phyloP scores from a whole-genome alignment of 2,797 vertebrate species.

The Steatocranus sp. region DNA sequence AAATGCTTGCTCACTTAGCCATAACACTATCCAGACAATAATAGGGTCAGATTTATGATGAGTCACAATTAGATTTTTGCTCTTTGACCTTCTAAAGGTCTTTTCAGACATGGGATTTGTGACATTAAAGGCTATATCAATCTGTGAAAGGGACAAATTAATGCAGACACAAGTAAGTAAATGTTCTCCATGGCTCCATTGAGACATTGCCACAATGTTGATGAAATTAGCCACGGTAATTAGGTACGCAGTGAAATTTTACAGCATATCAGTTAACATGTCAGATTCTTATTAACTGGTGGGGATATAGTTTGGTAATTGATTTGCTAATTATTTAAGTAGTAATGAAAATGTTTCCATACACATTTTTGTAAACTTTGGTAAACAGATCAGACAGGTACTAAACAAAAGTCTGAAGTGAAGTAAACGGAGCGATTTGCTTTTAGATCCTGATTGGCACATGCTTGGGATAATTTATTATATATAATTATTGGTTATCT shows the following conservation, averaged over 20 bases:
- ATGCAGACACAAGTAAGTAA: not conserved
- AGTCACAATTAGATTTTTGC: conserved; percentile 17
- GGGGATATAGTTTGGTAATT: not conserved
- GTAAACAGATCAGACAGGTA: not conserved
- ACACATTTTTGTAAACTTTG: not conserved
- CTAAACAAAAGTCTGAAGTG: not conserved
- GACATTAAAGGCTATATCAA: not conserved
- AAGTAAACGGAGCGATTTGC: not conserved
- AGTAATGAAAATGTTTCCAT: not conserved
- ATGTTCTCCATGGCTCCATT: not conserved
- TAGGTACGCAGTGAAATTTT: not conserved
- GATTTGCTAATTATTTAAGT: not conserved
- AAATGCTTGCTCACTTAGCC: conserved; percentile 31
- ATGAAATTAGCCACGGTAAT: not conserved
- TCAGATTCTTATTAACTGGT: not conserved
- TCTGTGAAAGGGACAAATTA: not conserved
- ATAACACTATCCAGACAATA: conserved; percentile 39
- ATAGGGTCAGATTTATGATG: conserved; percentile 18
- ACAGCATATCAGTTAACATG: not conserved
- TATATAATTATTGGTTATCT: not conserved
- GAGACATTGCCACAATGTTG: not conserved
- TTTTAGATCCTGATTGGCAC: not conserved
- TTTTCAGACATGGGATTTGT: not conserved
- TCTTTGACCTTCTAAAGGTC: not conserved
- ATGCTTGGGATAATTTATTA: not conserved